phyloP scores from a whole-genome alignment of 1,140 invertebrate species.

The Wiebesia pumilae region DNA sequence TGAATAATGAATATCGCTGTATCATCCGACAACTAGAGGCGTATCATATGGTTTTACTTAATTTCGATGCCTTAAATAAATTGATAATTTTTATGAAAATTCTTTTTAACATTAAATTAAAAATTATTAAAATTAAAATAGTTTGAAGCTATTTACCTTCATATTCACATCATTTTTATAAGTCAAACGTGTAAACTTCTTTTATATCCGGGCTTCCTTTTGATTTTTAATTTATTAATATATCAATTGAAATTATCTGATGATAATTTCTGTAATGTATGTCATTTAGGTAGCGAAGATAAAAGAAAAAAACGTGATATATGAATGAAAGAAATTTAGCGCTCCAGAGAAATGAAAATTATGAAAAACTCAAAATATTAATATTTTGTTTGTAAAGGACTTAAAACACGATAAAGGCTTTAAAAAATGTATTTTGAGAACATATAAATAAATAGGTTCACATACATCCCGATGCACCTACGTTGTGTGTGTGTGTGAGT shows the following conservation, averaged over 20 bases:
- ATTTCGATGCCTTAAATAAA: not conserved
- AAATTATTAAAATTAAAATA: not conserved
- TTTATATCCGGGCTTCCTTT: not conserved
- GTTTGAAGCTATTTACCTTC: not conserved
- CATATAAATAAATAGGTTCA: no score
- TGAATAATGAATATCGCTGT: slow-evolving; percentile 3
- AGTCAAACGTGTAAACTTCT: not conserved
- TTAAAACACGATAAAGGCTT: no score
- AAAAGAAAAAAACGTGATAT: no score
- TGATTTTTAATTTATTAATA: not conserved
- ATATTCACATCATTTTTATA: not conserved
- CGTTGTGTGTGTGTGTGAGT: no score
- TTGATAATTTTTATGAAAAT: not conserved
- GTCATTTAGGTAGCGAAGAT: no score
- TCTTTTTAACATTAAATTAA: not conserved
- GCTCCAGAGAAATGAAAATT: no score
- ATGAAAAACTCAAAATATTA: no score
- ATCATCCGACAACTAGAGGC: not conserved
- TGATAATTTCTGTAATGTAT: no score
- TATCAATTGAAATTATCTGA: not conserved
- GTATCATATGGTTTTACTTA: not conserved
- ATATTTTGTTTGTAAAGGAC: no score
- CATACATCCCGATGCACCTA: no score
- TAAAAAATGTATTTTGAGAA: no score
- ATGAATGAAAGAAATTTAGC: no score